Percentiles rank a stretch among this genome's conserved stretches.
These are phyloP conservation scores for Mechanitis messenoides DNA, from an alignment of 2,888 invertebrate genomes.

Conservation along the genomic window DNA sequence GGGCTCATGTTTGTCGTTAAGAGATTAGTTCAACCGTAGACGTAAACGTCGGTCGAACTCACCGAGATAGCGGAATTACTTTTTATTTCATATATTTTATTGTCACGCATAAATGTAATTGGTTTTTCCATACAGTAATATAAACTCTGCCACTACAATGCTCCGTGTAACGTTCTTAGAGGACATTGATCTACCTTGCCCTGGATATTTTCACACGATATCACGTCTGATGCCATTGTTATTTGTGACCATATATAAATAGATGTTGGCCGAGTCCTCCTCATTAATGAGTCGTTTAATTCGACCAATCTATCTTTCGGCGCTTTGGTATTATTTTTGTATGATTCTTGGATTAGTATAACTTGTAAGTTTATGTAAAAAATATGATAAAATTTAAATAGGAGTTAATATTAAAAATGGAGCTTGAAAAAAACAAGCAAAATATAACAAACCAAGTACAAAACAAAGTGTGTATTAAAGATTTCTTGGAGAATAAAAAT, in stretches of 20 bases:
- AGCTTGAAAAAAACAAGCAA: no score
- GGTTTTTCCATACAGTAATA: no score
- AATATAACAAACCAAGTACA: no score
- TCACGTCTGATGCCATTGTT: slow-evolving; percentile 9
- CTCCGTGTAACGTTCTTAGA: neutral
- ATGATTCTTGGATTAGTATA: no score
- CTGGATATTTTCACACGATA: slow-evolving; percentile 18
- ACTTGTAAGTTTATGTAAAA: no score
- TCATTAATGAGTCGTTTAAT: neutral
- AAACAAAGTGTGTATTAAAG: no score
- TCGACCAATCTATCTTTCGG: neutral
- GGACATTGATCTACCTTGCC: neutral
- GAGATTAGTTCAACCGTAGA: slow-evolving; percentile 13
- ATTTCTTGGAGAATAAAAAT: no score
- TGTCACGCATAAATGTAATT: neutral
- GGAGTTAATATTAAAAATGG: no score
- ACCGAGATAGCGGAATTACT: neutral
- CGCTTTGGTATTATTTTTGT: no score
- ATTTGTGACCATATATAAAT: neutral
- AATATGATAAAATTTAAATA: no score
- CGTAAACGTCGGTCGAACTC: neutral
- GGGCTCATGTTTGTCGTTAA: slow-evolving; percentile 8
- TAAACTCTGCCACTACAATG: no score
- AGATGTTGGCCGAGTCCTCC: neutral
- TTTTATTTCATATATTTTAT: neutral